Evolutionary conservation across 1,140 invertebrate species (phyloP), one percentile per base, ranked within the genome.

Genomic region (Sarcophaga peregrina): DNA sequence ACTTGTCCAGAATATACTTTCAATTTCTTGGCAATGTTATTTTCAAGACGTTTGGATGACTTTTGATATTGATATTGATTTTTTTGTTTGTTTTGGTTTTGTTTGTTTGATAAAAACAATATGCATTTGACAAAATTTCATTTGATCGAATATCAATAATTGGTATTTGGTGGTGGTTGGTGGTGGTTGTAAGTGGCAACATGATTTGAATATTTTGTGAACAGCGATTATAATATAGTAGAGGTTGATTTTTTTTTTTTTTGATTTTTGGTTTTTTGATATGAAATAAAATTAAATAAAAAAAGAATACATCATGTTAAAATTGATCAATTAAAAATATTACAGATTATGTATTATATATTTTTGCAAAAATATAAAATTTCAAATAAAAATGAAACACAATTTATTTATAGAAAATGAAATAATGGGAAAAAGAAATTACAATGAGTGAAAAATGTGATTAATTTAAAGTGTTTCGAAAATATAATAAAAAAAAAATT

Each of bases 1-100:
- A 93, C 93, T 91, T 95, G 94, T 85, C 93, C 94, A 90, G 93
- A 93, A 91, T 92, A 92, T 89, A 93, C 92, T 89, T 92, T 93
- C 90, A 94, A 92, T 90, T 93, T 93, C 91, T 93, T 93, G 91
- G 93, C 93, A 92, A 95, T 91, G 87, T 92, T 92, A 90, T 91
- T 92, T 93, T 95, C 94, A 93, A 93, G 90, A 90, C 90, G 90
- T 87, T 91, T 92, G 86, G 91, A 91, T 86, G 91, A 92, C 92
- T 93, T 50, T 78, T 50, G 47, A 92, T 81, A 37, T 37, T 37
- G 25, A 37, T 37, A 37, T 50, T 83, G 45, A 83, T 72, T 72
- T 83, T 83, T 83, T 80, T 52, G 52, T 80, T 50, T 50, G 20
- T 20, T 80, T 80, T 50, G 78, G 48, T 83, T 83, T 58, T 58